Evolutionary conservation across 2,888 invertebrate species (phyloP).

Genomic region (Rhagium mordax): DNA sequence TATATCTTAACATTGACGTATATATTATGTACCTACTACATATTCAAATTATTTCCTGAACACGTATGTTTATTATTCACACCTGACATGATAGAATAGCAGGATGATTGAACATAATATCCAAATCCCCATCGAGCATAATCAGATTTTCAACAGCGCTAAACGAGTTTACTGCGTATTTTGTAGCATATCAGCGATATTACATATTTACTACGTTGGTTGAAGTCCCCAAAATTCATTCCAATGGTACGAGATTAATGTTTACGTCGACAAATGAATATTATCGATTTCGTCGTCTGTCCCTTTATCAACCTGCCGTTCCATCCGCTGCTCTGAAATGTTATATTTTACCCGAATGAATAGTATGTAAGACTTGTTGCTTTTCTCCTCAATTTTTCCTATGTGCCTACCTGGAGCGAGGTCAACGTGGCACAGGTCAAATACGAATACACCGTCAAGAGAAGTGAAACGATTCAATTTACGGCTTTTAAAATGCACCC

Average conservation of each 20-base stretch:
- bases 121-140: constrained; percentile 14
- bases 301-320: constrained; percentile 4
- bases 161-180: constrained; percentile 17
- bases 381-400: not conserved
- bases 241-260: constrained; percentile 23
- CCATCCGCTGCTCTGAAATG: not conserved
- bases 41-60: not conserved
- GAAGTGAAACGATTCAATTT: constrained; percentile 39
- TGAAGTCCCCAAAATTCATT: constrained; percentile 4
- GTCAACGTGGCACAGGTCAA: constrained; percentile 21
- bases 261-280: constrained; percentile 36
- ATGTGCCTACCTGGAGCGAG: not conserved
- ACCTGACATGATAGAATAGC: constrained; percentile 24
- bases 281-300: constrained; percentile 41
- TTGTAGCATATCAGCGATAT: constrained; percentile 24
- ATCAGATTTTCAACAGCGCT: constrained; percentile 28
- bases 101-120: constrained; percentile 3
- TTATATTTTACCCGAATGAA: constrained; percentile 13
- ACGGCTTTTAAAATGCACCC: constrained; percentile 37
- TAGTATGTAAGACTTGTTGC: constrained; percentile 27
- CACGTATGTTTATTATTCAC: constrained; percentile 24
- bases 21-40: not conserved
- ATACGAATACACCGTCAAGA: constrained; percentile 3
- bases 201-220: constrained; percentile 30
- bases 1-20: not conserved